Conservation (phyloP, 2,797 vertebrate genomes). For the Rhynchotus rufescens region DNA sequence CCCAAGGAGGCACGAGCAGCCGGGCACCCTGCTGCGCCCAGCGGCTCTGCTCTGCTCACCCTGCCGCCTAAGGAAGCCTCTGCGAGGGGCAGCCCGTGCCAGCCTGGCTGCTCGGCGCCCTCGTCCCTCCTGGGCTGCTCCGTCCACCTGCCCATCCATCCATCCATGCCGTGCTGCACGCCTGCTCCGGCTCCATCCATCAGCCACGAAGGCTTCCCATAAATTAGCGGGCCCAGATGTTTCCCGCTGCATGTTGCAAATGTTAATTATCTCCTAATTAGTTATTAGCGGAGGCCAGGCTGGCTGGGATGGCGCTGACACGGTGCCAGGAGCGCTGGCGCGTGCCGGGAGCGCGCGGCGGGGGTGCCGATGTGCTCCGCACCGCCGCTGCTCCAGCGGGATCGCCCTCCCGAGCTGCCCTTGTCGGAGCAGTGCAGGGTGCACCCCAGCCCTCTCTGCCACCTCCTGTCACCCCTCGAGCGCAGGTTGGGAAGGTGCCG, state of each 20-base stretch:
- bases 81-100: neutral
- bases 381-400: too few relatives aligned
- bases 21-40: too few relatives aligned
- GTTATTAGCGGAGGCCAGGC: constrained; percentile 52
- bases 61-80: neutral
- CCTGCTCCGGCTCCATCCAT: constrained; percentile 17
- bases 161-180: too few relatives aligned
- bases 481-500: too few relatives aligned
- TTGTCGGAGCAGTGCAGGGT: too few relatives aligned
- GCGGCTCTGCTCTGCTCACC: neutral
- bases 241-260: constrained; percentile 76
- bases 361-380: too few relatives aligned
- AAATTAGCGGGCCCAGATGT: constrained; percentile 76
- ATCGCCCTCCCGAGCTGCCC: too few relatives aligned
- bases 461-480: too few relatives aligned
- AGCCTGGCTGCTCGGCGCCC: accelerated
- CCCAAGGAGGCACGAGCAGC: too few relatives aligned
- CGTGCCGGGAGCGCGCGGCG: too few relatives aligned
- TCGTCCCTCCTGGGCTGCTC: neutral
- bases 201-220: constrained; percentile 36
- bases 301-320: neutral
- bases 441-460: too few relatives aligned
- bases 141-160: too few relatives aligned
- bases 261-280: constrained; percentile 83
- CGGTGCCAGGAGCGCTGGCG: constrained; percentile 53